Evolutionary conservation across 2,888 invertebrate species (phyloP).

Genomic region (Eumerus sabulonum): DNA sequence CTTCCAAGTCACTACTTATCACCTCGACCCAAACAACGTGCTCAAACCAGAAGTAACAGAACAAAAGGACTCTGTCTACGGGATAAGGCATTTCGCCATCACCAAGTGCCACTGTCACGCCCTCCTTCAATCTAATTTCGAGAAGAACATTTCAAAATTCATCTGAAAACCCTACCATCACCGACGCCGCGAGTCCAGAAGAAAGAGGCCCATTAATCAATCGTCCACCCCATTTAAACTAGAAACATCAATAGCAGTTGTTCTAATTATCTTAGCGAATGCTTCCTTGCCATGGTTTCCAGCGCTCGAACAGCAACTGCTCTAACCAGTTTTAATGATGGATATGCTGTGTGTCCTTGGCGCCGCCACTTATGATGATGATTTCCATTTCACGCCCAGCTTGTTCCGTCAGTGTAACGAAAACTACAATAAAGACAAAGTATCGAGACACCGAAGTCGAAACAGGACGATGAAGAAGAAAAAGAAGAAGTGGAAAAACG

Average conservation of each 20-base stretch:
- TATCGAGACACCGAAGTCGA: conserved; percentile 30
- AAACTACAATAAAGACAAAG: conserved; percentile 30
- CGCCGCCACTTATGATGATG: conserved; percentile 51
- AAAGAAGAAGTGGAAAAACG: too few relatives aligned
- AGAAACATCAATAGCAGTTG: conserved; percentile 61
- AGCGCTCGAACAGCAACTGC: background rate
- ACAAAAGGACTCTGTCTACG: background rate
- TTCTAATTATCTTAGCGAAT: conserved; percentile 44
- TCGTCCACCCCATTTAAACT: conserved; percentile 60
- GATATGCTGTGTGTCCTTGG: conserved; percentile 36
- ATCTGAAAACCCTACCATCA: conserved; percentile 15
- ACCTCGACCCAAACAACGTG: conserved; percentile 20
- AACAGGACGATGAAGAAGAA: conserved; percentile 27
- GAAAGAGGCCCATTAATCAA: conserved; percentile 57
- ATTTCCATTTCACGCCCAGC: conserved; percentile 66
- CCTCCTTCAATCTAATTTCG: conserved; percentile 21
- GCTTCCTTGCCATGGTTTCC: background rate
- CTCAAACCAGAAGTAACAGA: conserved; percentile 22
- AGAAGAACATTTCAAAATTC: conserved; percentile 44
- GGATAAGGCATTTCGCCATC: conserved; percentile 37
- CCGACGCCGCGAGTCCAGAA: conserved; percentile 6
- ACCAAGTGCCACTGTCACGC: conserved; percentile 42
- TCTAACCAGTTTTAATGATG: conserved; percentile 1
- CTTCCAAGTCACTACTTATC: conserved; percentile 55
- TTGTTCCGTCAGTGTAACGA: conserved; percentile 42